Conservation (phyloP, 2,888 invertebrate species). For the Eupeodes latifasciatus region DNA sequence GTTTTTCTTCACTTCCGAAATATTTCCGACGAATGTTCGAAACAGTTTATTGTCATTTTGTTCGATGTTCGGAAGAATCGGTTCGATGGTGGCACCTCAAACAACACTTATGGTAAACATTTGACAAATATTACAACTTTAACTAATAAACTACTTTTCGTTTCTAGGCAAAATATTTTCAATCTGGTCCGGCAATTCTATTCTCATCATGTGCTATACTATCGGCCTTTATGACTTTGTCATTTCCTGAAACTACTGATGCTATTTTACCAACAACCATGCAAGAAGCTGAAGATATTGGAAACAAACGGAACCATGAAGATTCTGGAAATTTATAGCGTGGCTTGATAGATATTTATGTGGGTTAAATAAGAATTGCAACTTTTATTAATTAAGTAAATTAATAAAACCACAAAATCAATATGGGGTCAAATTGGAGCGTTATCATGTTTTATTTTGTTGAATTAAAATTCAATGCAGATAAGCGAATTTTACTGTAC, state of each 20-base stretch:
- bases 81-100: constrained; percentile 89
- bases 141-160: too few species aligned
- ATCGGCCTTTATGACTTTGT: constrained; percentile 86
- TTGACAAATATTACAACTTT: too few species aligned
- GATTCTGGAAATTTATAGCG: not conserved
- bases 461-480: too few species aligned
- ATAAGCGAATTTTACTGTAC: too few species aligned
- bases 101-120: constrained; percentile 86
- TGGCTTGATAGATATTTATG: not conserved
- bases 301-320: not conserved
- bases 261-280: constrained; percentile 87
- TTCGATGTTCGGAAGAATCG: constrained; percentile 89
- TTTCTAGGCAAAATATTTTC: constrained; percentile 82
- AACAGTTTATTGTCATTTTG: constrained; percentile 89
- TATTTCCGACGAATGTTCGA: constrained; percentile 89
- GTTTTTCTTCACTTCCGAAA: constrained; percentile 89
- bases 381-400: too few species aligned
- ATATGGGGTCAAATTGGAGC: too few species aligned
- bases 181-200: constrained; percentile 85
- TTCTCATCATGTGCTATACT: constrained; percentile 86
- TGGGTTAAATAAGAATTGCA: too few species aligned
- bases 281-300: constrained; percentile 85
- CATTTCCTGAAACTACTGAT: constrained; percentile 87
- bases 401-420: too few species aligned
- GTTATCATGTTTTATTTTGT: too few species aligned